Conservation (phyloP, 2,797 vertebrate genomes). For the Lemur catta region DNA sequence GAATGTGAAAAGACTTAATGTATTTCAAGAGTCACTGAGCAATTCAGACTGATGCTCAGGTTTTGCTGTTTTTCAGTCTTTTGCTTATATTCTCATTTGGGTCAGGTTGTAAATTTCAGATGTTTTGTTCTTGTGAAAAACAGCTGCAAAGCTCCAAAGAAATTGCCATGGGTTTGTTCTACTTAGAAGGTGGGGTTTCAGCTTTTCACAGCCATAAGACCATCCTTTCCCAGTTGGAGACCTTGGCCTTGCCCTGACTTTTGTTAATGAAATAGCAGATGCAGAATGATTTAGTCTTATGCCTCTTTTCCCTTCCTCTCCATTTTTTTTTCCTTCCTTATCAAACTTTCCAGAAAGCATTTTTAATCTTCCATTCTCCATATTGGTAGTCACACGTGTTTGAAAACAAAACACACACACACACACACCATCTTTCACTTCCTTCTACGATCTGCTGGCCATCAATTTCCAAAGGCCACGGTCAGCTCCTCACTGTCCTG, state of each 20-base stretch:
- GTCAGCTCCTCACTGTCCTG: background rate
- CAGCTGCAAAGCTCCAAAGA: background rate
- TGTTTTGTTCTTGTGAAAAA: slow-evolving; percentile 13
- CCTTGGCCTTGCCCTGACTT: background rate
- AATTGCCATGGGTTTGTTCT: background rate
- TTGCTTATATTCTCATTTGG: background rate
- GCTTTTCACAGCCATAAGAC: background rate
- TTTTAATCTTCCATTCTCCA: background rate
- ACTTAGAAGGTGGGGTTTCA: background rate
- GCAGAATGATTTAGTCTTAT: background rate
- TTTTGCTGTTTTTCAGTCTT: background rate
- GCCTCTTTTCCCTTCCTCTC: background rate
- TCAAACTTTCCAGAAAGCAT: slow-evolving; percentile 10
- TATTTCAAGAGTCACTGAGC: background rate
- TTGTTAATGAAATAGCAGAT: background rate
- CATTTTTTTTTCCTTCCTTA: background rate
- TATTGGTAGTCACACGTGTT: background rate
- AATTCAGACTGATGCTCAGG: background rate
- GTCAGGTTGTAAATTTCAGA: background rate
- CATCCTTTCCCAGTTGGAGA: background rate
- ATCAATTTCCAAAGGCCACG: background rate
- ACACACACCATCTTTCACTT: background rate
- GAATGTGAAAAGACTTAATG: background rate
- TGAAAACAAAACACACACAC: background rate
- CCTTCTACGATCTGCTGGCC: background rate